Evolutionary conservation across 2,797 vertebrate species (phyloP).

Genomic region (Anguilla anguilla): DNA sequence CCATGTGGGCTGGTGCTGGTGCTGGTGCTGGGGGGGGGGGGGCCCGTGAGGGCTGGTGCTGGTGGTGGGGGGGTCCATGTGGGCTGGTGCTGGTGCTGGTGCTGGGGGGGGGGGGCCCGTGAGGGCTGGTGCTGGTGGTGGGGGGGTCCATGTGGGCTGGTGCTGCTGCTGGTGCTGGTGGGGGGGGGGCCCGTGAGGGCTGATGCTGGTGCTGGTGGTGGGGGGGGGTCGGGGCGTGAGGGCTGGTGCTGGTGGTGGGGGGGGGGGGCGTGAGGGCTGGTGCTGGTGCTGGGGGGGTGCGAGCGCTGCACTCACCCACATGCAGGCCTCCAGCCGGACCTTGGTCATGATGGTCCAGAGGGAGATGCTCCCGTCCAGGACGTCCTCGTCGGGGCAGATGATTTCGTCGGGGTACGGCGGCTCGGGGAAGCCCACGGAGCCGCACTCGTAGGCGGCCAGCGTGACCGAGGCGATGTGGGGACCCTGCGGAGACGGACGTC

Average conservation of each 20-base stretch:
- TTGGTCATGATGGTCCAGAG: constrained; percentile 97
- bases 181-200: too few relatives aligned
- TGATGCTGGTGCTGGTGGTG: neutral
- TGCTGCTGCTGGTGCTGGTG: too few relatives aligned
- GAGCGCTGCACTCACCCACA: constrained; percentile 88
- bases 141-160: too few relatives aligned
- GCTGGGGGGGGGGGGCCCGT: too few relatives aligned
- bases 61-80: too few relatives aligned
- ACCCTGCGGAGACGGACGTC: neutral
- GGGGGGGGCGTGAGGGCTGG: too few relatives aligned
- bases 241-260: too few relatives aligned
- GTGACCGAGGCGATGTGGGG: constrained; percentile 9
- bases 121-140: too few relatives aligned
- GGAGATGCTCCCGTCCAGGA: constrained; percentile 77
- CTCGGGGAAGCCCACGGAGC: constrained; percentile 96
- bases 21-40: neutral
- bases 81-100: too few relatives aligned
- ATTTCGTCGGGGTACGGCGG: constrained; percentile 97
- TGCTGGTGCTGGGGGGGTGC: neutral
- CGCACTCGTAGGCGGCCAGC: constrained; percentile 92
- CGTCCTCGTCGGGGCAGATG: constrained; percentile 82
- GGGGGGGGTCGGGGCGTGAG: too few relatives aligned
- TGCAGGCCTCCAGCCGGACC: constrained; percentile 97
- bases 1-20: too few relatives aligned
- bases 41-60: too few relatives aligned